These are phyloP conservation scores for Leptinotarsa lineolata DNA, from an alignment of 1,140 invertebrate species.

Conservation along the genomic window DNA sequence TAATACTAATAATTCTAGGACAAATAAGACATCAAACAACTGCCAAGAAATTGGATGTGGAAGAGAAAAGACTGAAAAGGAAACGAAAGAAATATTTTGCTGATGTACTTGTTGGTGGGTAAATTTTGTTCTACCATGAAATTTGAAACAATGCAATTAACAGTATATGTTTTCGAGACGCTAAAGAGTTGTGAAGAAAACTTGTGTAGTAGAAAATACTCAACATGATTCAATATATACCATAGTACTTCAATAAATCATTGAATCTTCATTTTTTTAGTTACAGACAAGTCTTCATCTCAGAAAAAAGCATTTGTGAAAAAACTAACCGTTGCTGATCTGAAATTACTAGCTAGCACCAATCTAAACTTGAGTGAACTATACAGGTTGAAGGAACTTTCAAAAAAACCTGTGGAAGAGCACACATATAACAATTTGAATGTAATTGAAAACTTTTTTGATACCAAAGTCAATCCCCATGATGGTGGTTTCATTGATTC, in stretches of 20 bases:
- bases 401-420: slow-evolving; percentile 14
- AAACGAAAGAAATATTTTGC: slow-evolving; percentile 58
- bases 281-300: slow-evolving; percentile 63
- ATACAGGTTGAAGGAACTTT: slow-evolving; percentile 58
- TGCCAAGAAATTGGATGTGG: slow-evolving; percentile 40
- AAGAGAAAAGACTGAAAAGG: slow-evolving; percentile 42
- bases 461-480: not conserved
- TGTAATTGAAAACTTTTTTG: slow-evolving; percentile 16
- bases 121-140: not conserved
- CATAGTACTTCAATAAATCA: too few relatives aligned
- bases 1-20: slow-evolving; percentile 30
- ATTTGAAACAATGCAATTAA: too few relatives aligned
- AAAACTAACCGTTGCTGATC: slow-evolving; percentile 65
- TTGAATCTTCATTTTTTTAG: slow-evolving; percentile 54
- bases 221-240: too few relatives aligned
- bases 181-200: too few relatives aligned
- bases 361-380: slow-evolving; percentile 62
- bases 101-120: slow-evolving; percentile 61
- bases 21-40: slow-evolving; percentile 44
- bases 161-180: too few relatives aligned
- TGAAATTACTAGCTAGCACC: slow-evolving; percentile 65
- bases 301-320: slow-evolving; percentile 68
- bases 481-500: slow-evolving; percentile 1
- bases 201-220: too few relatives aligned
- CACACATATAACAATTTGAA: slow-evolving; percentile 25